phyloP scores from a whole-genome alignment of 1,140 invertebrate genomes.

The Nasonia longicornis region DNA sequence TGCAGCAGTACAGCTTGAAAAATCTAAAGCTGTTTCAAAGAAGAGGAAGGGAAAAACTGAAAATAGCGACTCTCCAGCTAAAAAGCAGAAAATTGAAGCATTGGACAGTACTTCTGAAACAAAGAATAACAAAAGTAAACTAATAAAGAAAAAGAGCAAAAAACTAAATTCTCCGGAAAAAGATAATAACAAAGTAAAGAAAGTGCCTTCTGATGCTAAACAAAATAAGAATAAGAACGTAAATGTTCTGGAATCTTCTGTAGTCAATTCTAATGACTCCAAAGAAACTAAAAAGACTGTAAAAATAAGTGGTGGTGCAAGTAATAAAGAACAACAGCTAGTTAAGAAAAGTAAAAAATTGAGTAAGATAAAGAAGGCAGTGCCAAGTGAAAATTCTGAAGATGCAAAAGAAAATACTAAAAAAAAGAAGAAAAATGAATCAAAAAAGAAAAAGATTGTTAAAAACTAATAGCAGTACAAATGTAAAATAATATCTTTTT shows the following conservation, averaged over 20 bases:
- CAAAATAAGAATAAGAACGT: conserved; percentile 31
- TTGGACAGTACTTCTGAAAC: background rate
- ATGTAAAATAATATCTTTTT: conserved; percentile 17
- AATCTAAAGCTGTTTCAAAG: conserved; percentile 14
- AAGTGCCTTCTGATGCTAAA: background rate
- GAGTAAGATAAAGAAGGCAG: conserved; percentile 16
- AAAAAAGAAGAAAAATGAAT: conserved; percentile 35
- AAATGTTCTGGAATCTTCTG: background rate
- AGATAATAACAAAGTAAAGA: background rate
- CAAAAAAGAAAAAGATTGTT: conserved; percentile 18
- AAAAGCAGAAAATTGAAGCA: conserved; percentile 42
- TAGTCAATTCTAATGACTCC: background rate
- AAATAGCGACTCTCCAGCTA: conserved; percentile 12
- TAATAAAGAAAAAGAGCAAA: conserved; percentile 23
- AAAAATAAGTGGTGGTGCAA: background rate
- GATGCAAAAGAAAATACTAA: background rate
- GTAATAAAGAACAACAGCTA: background rate
- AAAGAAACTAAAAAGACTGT: background rate
- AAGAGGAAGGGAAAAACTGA: conserved; percentile 26
- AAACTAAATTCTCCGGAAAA: conserved; percentile 36
- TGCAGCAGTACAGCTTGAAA: conserved; percentile 16
- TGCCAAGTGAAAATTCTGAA: background rate
- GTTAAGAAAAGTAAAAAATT: conserved; percentile 28
- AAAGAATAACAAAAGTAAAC: conserved; percentile 18
- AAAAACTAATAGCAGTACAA: background rate